These are phyloP conservation scores for Chaenocephalus aceratus DNA, from an alignment of 2,113 vertebrate species.

Conservation along the genomic window DNA sequence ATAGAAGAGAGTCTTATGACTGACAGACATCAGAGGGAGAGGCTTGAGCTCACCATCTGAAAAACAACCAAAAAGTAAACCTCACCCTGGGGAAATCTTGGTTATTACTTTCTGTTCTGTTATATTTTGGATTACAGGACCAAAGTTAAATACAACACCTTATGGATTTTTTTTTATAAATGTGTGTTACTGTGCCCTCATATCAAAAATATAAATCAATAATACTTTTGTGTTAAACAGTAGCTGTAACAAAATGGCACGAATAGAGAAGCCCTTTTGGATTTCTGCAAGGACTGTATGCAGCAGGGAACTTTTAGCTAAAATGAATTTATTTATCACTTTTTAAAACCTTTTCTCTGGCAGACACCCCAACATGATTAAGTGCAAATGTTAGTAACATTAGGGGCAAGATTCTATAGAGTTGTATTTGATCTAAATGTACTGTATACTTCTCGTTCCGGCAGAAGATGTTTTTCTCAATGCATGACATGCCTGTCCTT, in stretches of 20 bases:
- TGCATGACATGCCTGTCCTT: background rate
- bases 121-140: background rate
- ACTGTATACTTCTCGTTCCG: background rate
- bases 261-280: too few species aligned
- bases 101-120: background rate
- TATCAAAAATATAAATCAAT: background rate
- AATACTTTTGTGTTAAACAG: background rate
- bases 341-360: background rate
- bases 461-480: background rate
- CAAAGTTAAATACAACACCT: background rate
- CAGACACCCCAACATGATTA: background rate
- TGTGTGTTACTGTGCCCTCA: background rate
- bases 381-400: slow-evolving; percentile 1
- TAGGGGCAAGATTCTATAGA: background rate
- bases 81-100: background rate
- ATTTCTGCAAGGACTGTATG: too few species aligned
- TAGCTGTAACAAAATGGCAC: background rate
- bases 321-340: background rate
- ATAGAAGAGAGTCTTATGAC: background rate
- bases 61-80: background rate
- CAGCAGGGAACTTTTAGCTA: background rate
- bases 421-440: background rate
- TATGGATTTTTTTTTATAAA: background rate
- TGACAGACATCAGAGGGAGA: background rate
- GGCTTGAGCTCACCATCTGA: background rate